Conservation (phyloP, 2,113 vertebrate genomes). For the Eleginops maclovinus region DNA sequence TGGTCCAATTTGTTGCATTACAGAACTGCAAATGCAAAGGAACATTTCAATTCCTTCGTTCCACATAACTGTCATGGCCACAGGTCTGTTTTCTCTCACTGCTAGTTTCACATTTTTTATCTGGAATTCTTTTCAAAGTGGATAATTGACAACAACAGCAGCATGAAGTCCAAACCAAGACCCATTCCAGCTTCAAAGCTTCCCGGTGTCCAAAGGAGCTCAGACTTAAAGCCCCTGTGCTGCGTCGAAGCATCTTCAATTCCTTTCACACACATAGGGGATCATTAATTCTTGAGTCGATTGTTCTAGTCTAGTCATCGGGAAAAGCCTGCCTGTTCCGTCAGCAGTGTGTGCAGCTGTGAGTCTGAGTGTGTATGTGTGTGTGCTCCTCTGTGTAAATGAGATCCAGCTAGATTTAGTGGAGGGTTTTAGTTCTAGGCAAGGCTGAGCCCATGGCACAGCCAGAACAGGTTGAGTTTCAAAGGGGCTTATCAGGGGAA, state of each 20-base stretch:
- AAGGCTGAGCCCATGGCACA: conserved; percentile 78
- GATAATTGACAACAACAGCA: conserved; percentile 74
- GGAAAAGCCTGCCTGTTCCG: conserved; percentile 65
- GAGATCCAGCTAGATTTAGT: conserved; percentile 81
- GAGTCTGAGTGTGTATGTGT: conserved; percentile 45
- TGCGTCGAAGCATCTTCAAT: conserved; percentile 63
- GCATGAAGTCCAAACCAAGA: conserved; percentile 67
- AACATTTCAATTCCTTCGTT: conserved; percentile 14
- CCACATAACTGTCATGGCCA: conserved; percentile 24
- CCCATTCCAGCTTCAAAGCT: conserved; percentile 74
- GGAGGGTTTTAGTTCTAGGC: conserved; percentile 77
- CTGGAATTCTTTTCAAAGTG: conserved; percentile 65
- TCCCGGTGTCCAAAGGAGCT: conserved; percentile 68
- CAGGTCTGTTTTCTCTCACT: conserved; percentile 31
- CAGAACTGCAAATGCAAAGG: conserved; percentile 8
- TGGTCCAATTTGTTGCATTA: conserved; percentile 30
- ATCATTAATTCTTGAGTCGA: conserved; percentile 78
- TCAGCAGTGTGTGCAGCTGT: conserved; percentile 63
- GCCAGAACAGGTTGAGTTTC: conserved; percentile 84
- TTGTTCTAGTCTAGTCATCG: conserved; percentile 79
- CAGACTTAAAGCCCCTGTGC: conserved; percentile 66
- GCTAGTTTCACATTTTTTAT: conserved; percentile 27
- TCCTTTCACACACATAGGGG: conserved; percentile 71
- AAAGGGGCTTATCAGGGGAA: conserved; percentile 84
- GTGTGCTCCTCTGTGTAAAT: conserved; percentile 78